phyloP scores from a whole-genome alignment of 1,140 invertebrate genomes.

The Wasmannia auropunctata region DNA sequence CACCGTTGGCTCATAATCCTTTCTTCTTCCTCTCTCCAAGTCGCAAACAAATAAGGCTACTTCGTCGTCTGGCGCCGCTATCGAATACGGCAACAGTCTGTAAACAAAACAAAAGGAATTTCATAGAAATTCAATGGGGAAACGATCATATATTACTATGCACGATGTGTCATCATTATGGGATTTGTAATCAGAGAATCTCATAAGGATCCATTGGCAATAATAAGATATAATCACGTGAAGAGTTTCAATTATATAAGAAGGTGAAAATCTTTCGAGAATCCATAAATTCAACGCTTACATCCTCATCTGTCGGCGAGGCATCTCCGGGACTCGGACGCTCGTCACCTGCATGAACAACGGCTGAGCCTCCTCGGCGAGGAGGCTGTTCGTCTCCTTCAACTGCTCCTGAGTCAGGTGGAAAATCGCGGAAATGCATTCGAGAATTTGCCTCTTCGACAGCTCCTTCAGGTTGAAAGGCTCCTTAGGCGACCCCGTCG shows the following conservation, averaged over 20 bases:
- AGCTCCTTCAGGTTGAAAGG: conserved; percentile 42
- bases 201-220: conserved; percentile 84
- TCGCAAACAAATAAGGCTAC: conserved; percentile 86
- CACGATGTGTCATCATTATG: conserved; percentile 73
- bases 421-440: conserved; percentile 74
- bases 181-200: conserved; percentile 77
- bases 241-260: neutral
- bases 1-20: conserved; percentile 87
- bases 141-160: neutral
- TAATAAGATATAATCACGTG: conserved; percentile 72
- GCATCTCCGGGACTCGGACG: conserved; percentile 83
- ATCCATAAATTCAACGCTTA: conserved; percentile 75
- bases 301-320: conserved; percentile 82
- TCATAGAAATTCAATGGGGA: neutral
- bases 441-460: conserved; percentile 69
- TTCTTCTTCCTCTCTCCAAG: conserved; percentile 83
- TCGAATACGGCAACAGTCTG: conserved; percentile 84
- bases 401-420: conserved; percentile 68
- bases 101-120: conserved; percentile 66
- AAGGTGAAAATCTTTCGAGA: neutral
- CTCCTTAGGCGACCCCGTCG: neutral
- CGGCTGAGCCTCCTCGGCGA: conserved; percentile 77
- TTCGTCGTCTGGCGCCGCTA: conserved; percentile 85
- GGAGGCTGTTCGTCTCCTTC: conserved; percentile 78
- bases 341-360: conserved; percentile 83